These are phyloP conservation scores for Mythimna impura DNA, from an alignment of 2,888 invertebrate species.

Conservation along the genomic window DNA sequence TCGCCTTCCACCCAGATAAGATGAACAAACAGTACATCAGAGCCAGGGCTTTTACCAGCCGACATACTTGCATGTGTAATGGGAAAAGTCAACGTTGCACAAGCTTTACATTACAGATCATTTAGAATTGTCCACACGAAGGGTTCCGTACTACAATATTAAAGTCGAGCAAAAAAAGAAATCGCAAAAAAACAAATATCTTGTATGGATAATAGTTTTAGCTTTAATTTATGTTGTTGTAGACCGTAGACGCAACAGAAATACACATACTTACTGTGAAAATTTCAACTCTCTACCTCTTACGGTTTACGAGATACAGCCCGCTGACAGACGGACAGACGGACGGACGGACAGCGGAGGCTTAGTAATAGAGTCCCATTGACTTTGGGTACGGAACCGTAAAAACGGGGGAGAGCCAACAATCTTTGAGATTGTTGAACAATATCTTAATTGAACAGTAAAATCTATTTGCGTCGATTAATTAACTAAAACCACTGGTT, in stretches of 20 bases:
- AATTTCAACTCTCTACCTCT: no score
- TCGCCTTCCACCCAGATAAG: constrained; percentile 69
- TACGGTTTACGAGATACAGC: no score
- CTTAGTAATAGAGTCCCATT: no score
- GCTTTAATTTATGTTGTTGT: no score
- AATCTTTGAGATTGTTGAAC: constrained; percentile 8
- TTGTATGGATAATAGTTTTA: no score
- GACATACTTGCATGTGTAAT: constrained; percentile 64
- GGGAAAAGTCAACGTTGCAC: constrained; percentile 67
- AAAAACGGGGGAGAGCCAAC: constrained; percentile 38
- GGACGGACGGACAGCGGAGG: no score
- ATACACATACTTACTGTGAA: no score
- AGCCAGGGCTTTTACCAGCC: constrained; percentile 68
- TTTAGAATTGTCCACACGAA: constrained; percentile 26
- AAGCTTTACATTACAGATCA: constrained; percentile 60
- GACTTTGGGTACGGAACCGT: neutral
- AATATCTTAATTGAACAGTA: constrained; percentile 23
- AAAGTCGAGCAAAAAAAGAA: no score
- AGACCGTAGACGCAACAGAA: no score
- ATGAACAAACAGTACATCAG: constrained; percentile 68
- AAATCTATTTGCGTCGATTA: constrained; percentile 19
- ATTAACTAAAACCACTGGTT: constrained; percentile 12
- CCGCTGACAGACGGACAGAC: no score
- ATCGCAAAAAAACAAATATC: no score
- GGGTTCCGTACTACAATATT: no score